Evolutionary conservation across 2,797 vertebrate species (phyloP), one percentile per base, ranked within the genome.

Genomic region (Iguana delicatissima): DNA sequence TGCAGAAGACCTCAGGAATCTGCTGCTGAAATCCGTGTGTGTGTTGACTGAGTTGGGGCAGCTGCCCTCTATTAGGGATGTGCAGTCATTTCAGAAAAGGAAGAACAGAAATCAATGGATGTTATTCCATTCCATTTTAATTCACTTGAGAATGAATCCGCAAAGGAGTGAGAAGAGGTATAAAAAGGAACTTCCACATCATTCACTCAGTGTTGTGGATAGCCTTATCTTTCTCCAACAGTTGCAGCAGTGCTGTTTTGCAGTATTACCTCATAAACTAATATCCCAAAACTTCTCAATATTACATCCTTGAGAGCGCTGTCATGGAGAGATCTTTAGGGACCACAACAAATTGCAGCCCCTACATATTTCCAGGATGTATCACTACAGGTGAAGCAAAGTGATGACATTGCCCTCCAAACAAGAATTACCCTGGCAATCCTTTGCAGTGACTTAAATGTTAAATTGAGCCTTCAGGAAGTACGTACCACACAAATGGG

Each of bases 21-120:
- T 57, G 3, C 73, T 91, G 81, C 6, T 92, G 92, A 90, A 85
- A 64, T 55, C n/a, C 86, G 24, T 74, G 69, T 90, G 79, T 38
- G 32, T 42, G 55, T 91, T 86, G 62, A 57, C 76, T 76, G 52
- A 42, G 72, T 59, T 50, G 5, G 14, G 14, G 18, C 35, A 77
- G 0, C 0, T 50, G n/a, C 20, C 74, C 69, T 85, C 79, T 62
- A 4, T 38, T 0, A 4, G 55, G 52, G 52, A 46, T 57, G 24
- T 14, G 13, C 3, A 86, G 38, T 42, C 35, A 62, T 46, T 84
- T 69, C 59, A 46, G 24, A 26, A 42, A 26, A 83, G 24, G 12
- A 64, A 83, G 62, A 16, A 50, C 16, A n/a, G 84, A 24, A 72
- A 8, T n/a, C 42, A 85, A 52, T 52, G 18, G 46, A 7, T 29